These are phyloP conservation scores for Akabosia matsudoensis DNA, from an alignment of 1,140 invertebrate species.

Conservation along the genomic window DNA sequence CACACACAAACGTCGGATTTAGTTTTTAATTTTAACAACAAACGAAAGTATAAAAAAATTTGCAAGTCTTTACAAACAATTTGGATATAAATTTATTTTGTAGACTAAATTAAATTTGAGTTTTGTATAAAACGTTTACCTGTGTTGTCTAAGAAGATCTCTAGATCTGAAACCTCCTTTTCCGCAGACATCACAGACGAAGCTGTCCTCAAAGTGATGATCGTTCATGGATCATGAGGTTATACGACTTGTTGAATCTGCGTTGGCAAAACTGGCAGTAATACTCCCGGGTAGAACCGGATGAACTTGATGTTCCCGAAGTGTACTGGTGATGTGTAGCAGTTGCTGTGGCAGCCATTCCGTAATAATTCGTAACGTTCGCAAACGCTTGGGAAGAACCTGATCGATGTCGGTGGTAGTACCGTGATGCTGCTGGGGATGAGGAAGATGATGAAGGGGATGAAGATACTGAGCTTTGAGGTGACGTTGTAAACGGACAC, in stretches of 20 bases:
- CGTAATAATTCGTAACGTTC: conserved; percentile 7
- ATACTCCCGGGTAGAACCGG: conserved; percentile 74
- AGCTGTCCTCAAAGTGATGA: conserved; percentile 96
- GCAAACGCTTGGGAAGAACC: not conserved
- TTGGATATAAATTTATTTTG: not conserved
- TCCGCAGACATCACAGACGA: conserved; percentile 97
- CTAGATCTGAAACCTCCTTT: conserved; percentile 93
- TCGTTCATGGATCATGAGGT: conserved; percentile 97
- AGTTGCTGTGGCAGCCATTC: not conserved
- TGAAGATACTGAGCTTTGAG: not conserved
- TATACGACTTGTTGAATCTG: conserved; percentile 98
- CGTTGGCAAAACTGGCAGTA: conserved; percentile 98
- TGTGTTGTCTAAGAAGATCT: conserved; percentile 92
- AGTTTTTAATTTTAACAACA: not conserved
- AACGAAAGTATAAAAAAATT: not conserved
- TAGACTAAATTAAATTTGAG: conserved; percentile 8
- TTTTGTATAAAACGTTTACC: conserved; percentile 65
- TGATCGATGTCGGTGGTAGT: not conserved
- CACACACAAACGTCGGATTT: no score
- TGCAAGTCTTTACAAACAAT: not conserved
- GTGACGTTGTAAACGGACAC: not conserved
- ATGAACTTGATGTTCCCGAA: not conserved
- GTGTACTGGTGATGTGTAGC: conserved; percentile 18
- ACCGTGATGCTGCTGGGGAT: not conserved
- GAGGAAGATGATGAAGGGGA: not conserved